These are phyloP conservation scores for Sinosuthora webbiana DNA, from an alignment of 2,113 vertebrate species.

Conservation along the genomic window DNA sequence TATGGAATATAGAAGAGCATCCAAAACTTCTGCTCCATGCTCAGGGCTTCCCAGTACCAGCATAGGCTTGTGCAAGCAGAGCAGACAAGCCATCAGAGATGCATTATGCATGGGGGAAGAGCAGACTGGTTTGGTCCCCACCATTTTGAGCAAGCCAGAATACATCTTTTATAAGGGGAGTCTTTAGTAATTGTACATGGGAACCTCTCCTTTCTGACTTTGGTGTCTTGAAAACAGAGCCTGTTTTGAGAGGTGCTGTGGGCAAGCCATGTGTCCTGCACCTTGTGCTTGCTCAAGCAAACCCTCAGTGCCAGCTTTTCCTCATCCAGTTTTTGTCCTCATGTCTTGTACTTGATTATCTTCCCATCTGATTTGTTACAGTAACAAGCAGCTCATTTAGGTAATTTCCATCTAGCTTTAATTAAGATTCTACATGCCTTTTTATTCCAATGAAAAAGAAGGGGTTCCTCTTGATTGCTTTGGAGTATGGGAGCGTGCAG, in stretches of 20 bases:
- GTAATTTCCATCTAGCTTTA: neutral
- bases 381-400: neutral
- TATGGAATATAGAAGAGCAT: neutral
- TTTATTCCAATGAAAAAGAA: neutral
- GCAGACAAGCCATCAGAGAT: neutral
- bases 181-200: neutral
- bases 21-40: neutral
- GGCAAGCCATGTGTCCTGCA: neutral
- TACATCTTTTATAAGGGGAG: neutral
- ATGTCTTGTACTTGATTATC: neutral
- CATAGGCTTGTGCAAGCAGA: rapidly evolving
- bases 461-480: neutral
- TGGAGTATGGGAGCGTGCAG: neutral
- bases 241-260: neutral
- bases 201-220: neutral
- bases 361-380: neutral
- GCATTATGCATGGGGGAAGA: neutral
- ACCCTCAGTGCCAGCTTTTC: neutral
- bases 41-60: neutral
- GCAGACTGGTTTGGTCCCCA: neutral
- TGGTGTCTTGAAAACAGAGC: neutral
- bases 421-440: neutral
- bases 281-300: neutral
- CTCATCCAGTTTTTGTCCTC: neutral
- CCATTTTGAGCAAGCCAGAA: neutral